Conservation (phyloP, 1,140 invertebrate genomes). For the Linepithema humile region DNA sequence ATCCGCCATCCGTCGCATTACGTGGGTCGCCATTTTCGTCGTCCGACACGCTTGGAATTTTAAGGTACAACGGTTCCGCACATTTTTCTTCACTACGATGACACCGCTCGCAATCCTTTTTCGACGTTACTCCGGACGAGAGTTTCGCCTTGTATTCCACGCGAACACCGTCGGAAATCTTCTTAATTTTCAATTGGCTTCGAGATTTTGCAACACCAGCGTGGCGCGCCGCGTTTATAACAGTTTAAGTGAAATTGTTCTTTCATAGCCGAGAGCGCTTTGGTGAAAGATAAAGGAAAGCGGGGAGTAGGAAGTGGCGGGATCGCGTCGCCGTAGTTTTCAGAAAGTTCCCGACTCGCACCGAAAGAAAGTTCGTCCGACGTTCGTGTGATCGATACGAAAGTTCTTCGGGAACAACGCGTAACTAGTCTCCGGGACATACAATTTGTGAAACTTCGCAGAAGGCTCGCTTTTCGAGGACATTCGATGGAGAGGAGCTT, state of each 20-base stretch:
- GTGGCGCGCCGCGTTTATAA: neutral
- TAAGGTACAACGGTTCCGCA: neutral
- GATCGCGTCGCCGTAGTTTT: neutral
- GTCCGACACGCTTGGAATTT: neutral
- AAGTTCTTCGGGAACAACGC: constrained; percentile 22
- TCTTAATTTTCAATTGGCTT: constrained; percentile 34
- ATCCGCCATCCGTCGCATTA: neutral
- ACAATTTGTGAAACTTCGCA: neutral
- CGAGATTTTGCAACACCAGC: neutral
- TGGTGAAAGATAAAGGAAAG: neutral
- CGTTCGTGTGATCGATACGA: neutral
- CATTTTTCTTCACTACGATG: constrained; percentile 13
- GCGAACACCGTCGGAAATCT: neutral
- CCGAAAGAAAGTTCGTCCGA: neutral
- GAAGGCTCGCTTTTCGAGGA: neutral
- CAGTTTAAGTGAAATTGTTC: neutral
- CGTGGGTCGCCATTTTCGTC: neutral
- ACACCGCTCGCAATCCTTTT: neutral
- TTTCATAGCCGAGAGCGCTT: neutral
- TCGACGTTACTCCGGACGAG: neutral
- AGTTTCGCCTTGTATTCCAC: neutral
- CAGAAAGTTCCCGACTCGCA: neutral
- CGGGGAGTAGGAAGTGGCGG: neutral
- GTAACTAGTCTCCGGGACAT: neutral
- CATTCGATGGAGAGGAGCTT: constrained; percentile 9